A percentile compares a stretch with the other conserved stretches of the same genome.
Conservation (phyloP, 2,888 invertebrate genomes). For the Aphidius colemani region DNA sequence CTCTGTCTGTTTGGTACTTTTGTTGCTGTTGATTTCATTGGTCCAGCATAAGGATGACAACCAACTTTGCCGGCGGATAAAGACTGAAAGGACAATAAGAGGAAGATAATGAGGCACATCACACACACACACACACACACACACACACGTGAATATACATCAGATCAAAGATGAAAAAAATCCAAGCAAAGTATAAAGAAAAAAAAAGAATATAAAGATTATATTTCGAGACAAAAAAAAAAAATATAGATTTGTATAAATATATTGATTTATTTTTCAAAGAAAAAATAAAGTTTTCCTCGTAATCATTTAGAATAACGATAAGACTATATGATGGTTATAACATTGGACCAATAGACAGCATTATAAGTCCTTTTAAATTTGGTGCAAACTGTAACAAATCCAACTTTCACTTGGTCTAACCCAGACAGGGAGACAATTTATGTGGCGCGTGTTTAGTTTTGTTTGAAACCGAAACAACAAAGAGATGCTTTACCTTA, state of each 20-base stretch:
- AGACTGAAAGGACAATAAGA: conserved; percentile 28
- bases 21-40: too few species aligned
- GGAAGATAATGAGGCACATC: conserved; percentile 35
- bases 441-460: conserved; percentile 59
- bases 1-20: too few species aligned
- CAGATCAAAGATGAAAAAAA: conserved; percentile 7
- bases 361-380: conserved; percentile 39
- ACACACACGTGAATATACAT: not conserved
- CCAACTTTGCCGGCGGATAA: conserved; percentile 18
- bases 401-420: conserved; percentile 58
- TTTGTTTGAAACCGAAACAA: conserved; percentile 45
- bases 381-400: conserved; percentile 59
- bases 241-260: conserved; percentile 4
- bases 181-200: conserved; percentile 20
- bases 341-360: too few species aligned
- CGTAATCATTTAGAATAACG: conserved; percentile 2
- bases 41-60: conserved; percentile 3
- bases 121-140: conserved; percentile 3
- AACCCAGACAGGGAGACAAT: conserved; percentile 57
- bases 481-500: conserved; percentile 35
- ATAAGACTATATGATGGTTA: conserved; percentile 33
- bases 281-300: not conserved
- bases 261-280: too few species aligned
- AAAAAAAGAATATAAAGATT: conserved; percentile 22
- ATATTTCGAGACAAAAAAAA: conserved; percentile 35